Conservation (phyloP, 2,888 invertebrate genomes). For the Xestia c-nigrum region DNA sequence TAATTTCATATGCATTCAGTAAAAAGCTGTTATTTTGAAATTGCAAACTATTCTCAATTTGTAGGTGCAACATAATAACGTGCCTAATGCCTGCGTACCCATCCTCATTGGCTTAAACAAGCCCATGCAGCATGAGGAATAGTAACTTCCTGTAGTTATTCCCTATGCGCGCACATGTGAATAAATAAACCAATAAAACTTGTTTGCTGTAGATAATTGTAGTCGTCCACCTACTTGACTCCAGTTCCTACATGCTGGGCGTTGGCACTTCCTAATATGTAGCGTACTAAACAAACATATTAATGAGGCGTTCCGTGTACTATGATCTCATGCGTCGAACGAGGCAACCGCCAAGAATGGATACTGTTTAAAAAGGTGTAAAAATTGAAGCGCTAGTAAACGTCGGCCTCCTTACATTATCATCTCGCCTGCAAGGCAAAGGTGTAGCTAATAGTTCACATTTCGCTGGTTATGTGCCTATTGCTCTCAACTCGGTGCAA, state of each 20-base stretch:
- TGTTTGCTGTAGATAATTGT: slow-evolving; percentile 43
- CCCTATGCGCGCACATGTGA: slow-evolving; percentile 22
- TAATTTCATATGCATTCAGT: too few species aligned
- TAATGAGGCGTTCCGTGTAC: not conserved
- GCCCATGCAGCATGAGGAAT: not conserved
- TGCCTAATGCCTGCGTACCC: not conserved
- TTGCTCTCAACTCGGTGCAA: not conserved
- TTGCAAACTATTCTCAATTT: too few species aligned
- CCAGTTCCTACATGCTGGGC: slow-evolving; percentile 26
- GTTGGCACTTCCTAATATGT: slow-evolving; percentile 35
- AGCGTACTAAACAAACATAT: slow-evolving; percentile 8
- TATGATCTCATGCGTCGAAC: slow-evolving; percentile 9
- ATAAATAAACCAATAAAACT: slow-evolving; percentile 37
- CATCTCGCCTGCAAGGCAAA: not conserved
- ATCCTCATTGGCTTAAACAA: slow-evolving; percentile 15
- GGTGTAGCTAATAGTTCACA: not conserved
- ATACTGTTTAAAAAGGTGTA: not conserved
- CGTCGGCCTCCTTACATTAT: not conserved
- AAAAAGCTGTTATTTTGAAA: too few species aligned
- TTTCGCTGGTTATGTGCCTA: not conserved
- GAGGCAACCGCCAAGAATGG: not conserved
- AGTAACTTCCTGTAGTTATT: slow-evolving; percentile 18
- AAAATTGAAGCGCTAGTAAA: not conserved
- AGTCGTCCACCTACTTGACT: slow-evolving; percentile 19
- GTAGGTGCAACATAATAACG: not conserved